Conservation (phyloP, 2,888 invertebrate species). For the Hypena proboscidalis region DNA sequence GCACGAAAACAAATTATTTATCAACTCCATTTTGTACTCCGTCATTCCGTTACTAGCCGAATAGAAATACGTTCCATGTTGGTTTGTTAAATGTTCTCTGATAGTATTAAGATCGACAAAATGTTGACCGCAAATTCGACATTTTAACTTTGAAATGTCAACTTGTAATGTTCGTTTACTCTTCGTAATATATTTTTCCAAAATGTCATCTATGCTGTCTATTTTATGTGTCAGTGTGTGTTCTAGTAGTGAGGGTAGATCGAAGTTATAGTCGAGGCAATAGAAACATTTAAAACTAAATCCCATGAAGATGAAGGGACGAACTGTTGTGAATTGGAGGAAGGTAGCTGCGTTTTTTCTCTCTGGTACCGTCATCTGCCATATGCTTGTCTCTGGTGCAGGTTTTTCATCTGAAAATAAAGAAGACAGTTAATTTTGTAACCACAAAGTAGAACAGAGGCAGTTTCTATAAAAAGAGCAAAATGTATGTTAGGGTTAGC, state of each 20-base stretch:
- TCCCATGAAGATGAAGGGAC: conserved; percentile 65
- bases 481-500: too few relatives aligned
- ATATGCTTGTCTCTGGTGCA: conserved; percentile 51
- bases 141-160: conserved; percentile 61
- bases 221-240: conserved; percentile 53
- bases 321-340: conserved; percentile 57
- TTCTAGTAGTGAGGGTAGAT: conserved; percentile 45
- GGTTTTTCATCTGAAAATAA: conserved; percentile 37
- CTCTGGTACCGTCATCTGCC: conserved; percentile 63
- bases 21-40: conserved; percentile 55
- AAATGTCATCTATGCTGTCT: conserved; percentile 35
- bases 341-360: conserved; percentile 61
- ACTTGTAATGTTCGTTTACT: conserved; percentile 57
- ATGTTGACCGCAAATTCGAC: conserved; percentile 48
- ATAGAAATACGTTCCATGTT: conserved; percentile 50
- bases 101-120: conserved; percentile 45
- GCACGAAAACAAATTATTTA: conserved; percentile 51
- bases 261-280: conserved; percentile 56
- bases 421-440: conserved; percentile 13
- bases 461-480: too few relatives aligned
- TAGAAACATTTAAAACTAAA: conserved; percentile 65
- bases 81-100: conserved; percentile 49
- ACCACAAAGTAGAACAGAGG: too few relatives aligned
- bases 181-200: conserved; percentile 52
- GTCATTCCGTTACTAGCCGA: conserved; percentile 59